Percentiles rank a stretch among this genome's conserved stretches.
phyloP scores from a whole-genome alignment of 1,140 invertebrate species.

The Bombus turneri region DNA sequence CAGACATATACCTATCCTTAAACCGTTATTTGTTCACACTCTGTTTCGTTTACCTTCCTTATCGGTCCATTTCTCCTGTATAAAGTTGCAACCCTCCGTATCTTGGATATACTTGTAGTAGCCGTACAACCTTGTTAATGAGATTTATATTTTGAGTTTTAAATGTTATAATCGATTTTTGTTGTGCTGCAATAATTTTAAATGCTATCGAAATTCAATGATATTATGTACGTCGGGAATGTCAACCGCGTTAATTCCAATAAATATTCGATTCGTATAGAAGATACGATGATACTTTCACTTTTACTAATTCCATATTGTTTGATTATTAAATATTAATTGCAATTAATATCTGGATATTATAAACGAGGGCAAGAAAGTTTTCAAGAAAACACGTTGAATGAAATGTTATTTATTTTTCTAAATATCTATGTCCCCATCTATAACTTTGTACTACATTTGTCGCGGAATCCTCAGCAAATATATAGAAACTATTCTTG shows the following conservation, averaged over 20 bases:
- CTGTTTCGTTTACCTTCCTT: constrained; percentile 54
- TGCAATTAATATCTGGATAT: not conserved
- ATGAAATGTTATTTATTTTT: not conserved
- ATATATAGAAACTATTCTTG: not conserved
- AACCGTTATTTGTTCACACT: constrained; percentile 55
- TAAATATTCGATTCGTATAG: not conserved
- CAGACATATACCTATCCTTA: constrained; percentile 54
- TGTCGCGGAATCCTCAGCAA: not conserved
- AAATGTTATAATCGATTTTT: not conserved
- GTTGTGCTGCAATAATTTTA: not conserved
- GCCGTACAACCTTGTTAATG: constrained; percentile 1
- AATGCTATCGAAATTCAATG: constrained; percentile 49
- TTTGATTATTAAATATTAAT: not conserved
- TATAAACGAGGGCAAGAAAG: too few relatives aligned
- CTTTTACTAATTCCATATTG: not conserved
- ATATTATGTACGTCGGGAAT: not conserved
- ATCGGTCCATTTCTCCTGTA: constrained; percentile 21
- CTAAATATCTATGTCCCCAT: not conserved
- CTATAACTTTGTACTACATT: not conserved
- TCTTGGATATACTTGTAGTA: constrained; percentile 21
- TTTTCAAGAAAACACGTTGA: not conserved
- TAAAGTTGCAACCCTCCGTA: constrained; percentile 9
- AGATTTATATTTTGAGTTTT: constrained; percentile 20
- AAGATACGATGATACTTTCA: not conserved
- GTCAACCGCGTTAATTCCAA: not conserved